Base-by-base conservation (phyloP, 2,797 vertebrate genomes). In the Rhinophrynus dorsalis region DNA sequence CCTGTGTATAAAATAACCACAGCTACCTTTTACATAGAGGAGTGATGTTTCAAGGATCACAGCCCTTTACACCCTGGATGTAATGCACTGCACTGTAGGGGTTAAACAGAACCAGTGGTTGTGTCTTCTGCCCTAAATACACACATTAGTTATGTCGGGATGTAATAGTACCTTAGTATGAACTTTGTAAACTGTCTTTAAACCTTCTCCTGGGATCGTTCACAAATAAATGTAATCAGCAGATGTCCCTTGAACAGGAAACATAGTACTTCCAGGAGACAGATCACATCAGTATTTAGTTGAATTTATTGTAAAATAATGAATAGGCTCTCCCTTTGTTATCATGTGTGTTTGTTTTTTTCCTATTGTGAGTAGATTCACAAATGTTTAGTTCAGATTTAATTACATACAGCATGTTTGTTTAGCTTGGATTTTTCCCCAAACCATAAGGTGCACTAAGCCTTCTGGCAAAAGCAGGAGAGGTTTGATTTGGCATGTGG, bases 201-300 rank as follows among this genome's bases (percentile, higher is more conserved):
- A n/a, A n/a, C n/a, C n/a, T n/a, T 12, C 58, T 52, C 52, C 3
- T 18, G 69, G 61, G 61, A 52, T 20, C 20, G 51, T 40, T 33
- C 35, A 15, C 37, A 38, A 65, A 59, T 56, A 65, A 9, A 51
- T 33, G 32, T 40, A n/a, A 61, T 40, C 54, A 20, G 69, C 61
- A 64, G 54, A 72, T 72, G 61, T 38, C 35, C 35, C 66, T 72
- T n/a, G 30, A 58, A 64, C 68, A 65, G 68, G 68, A 65, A 64
- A 44, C 56, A 21, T 32, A 7, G 21, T 12, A 42, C 58, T 52
- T 72, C 61, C 54, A 52, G 54, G 7, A 45, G 7, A 48, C 35
- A 48, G 54, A 59, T 58, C 45, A 52, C 44, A 40, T 72, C 61
- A 51, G 44, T 13, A 26, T 44, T 58, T 59, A 58, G 61, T 40